Percentiles rank a stretch among this genome's conserved stretches.
Conservation (phyloP, 2,113 vertebrate species). For the Dipodomys stephensi region DNA sequence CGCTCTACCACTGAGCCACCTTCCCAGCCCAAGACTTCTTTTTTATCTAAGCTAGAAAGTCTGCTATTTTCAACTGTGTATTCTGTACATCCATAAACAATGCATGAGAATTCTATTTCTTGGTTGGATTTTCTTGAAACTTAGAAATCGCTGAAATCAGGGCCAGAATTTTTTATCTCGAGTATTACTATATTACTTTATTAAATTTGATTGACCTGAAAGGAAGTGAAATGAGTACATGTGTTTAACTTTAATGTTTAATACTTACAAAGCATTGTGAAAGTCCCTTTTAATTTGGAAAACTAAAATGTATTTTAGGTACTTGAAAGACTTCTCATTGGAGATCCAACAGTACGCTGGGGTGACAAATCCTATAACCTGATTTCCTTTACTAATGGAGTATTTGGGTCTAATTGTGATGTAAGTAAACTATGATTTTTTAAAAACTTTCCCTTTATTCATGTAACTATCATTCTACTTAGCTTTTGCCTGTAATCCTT, state of each 20-base stretch:
- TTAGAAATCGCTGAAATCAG: conserved; percentile 51
- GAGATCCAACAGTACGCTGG: conserved; percentile 94
- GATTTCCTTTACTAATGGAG: conserved; percentile 92
- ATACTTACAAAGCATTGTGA: conserved; percentile 10
- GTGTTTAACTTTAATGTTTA: not conserved
- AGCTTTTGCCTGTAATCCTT: too few relatives aligned
- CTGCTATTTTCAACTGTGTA: conserved; percentile 21
- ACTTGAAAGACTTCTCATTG: conserved; percentile 84
- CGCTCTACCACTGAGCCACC: too few relatives aligned
- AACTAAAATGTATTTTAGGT: conserved; percentile 85
- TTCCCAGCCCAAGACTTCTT: not conserved
- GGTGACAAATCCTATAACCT: conserved; percentile 97
- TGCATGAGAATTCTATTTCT: not conserved
- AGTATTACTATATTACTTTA: conserved; percentile 40
- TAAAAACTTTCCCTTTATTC: not conserved
- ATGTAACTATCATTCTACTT: too few relatives aligned
- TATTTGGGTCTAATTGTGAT: conserved; percentile 91
- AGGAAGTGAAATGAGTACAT: not conserved
- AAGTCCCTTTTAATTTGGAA: conserved; percentile 47
- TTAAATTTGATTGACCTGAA: conserved; percentile 44
- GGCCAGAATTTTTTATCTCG: conserved; percentile 9
- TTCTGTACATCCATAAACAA: not conserved
- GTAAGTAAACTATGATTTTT: conserved; percentile 87
- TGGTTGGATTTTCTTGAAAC: conserved; percentile 55
- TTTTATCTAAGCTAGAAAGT: not conserved